Conservation (phyloP, 1,140 invertebrate genomes). For the Apis laboriosa region DNA sequence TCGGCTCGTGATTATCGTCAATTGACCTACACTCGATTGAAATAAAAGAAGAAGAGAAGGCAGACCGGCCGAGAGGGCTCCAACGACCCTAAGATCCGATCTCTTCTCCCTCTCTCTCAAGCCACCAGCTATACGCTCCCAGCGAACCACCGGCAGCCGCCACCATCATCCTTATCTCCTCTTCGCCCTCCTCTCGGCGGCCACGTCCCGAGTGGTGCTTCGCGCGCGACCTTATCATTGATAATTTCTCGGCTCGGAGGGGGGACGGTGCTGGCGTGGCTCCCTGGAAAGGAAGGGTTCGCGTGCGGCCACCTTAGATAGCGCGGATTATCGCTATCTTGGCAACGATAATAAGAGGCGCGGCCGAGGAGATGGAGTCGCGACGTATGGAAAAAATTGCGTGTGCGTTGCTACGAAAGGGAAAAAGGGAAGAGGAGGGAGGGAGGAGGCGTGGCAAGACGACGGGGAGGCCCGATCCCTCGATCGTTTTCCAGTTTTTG, state of each 20-base stretch:
- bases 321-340: conserved; percentile 34
- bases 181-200: background rate
- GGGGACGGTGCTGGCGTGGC: background rate
- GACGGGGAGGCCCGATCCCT: background rate
- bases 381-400: conserved; percentile 23
- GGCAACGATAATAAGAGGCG: conserved; percentile 31
- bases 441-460: background rate
- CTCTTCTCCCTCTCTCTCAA: conserved; percentile 2
- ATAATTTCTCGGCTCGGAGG: conserved; percentile 32
- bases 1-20: conserved; percentile 65
- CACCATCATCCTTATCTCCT: background rate
- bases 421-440: background rate
- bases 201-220: background rate
- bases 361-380: background rate
- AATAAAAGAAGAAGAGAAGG: conserved; percentile 55
- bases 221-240: conserved; percentile 52
- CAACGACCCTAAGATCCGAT: conserved; percentile 41
- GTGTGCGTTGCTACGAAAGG: background rate
- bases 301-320: conserved; percentile 32
- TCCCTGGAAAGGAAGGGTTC: conserved; percentile 3
- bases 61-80: background rate
- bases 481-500: background rate
- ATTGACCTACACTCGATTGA: conserved; percentile 68
- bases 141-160: conserved; percentile 36
- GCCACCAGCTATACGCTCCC: conserved; percentile 33